A percentile compares a stretch with the other conserved stretches of the same genome.
Conservation (phyloP, 2,888 invertebrate genomes). For the Cataglyphis cursor region DNA sequence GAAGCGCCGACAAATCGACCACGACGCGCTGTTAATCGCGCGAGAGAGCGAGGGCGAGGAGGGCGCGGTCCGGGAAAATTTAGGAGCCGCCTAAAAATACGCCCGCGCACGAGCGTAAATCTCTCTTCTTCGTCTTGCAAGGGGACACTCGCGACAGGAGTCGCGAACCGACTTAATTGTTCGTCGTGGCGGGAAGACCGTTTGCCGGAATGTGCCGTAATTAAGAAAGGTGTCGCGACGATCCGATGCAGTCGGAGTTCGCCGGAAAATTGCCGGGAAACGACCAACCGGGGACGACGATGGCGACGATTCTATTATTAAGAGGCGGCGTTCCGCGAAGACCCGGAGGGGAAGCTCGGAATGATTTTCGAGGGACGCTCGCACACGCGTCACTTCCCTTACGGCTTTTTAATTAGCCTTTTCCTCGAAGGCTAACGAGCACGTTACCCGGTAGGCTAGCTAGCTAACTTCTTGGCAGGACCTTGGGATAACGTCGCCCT, state of each 20-base stretch:
- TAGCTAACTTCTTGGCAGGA: neutral
- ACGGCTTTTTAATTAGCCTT: conserved; percentile 78
- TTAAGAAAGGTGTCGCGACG: conserved; percentile 67
- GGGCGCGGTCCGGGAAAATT: conserved; percentile 59
- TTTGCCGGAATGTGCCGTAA: conserved; percentile 66
- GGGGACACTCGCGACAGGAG: neutral
- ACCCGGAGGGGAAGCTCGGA: neutral
- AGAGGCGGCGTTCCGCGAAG: conserved; percentile 35
- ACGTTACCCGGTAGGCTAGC: conserved; percentile 24
- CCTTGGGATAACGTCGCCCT: neutral
- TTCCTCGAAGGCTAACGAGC: conserved; percentile 75
- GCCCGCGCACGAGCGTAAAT: neutral
- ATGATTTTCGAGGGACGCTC: conserved; percentile 55
- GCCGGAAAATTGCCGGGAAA: conserved; percentile 61
- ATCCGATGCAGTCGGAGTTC: conserved; percentile 50
- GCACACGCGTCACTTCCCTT: conserved; percentile 76
- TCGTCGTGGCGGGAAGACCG: neutral
- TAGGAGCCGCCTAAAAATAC: conserved; percentile 70
- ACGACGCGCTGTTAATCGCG: conserved; percentile 75
- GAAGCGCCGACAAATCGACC: conserved; percentile 75
- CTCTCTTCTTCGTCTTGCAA: neutral
- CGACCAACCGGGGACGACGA: neutral
- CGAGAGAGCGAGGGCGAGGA: conserved; percentile 47
- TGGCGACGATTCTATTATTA: conserved; percentile 58
- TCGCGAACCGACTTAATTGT: conserved; percentile 15